Evolutionary conservation across 2,113 vertebrate species (phyloP).

Genomic region (Thymallus thymallus): DNA sequence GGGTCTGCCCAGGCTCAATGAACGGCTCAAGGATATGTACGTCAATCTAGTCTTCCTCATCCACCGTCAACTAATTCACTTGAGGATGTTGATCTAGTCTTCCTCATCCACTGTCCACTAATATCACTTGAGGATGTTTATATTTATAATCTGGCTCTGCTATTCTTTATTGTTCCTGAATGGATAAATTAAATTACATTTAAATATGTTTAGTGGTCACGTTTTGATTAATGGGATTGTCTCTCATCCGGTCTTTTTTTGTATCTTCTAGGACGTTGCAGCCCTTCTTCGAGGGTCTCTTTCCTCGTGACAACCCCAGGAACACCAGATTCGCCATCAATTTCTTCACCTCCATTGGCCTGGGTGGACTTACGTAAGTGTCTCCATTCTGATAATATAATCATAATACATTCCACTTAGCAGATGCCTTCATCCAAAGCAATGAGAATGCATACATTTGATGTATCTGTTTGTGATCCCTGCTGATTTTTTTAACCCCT

Average conservation of each 20-base stretch:
- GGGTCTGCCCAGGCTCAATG: conserved; percentile 95
- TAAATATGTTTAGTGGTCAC: background rate
- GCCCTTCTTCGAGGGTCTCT: conserved; percentile 91
- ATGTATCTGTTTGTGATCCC: background rate
- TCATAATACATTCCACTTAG: conserved; percentile 41
- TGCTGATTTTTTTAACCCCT: conserved; percentile 34
- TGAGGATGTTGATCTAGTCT: too few relatives aligned
- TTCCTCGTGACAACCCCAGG: conserved; percentile 95
- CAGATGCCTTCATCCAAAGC: too few relatives aligned
- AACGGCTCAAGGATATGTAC: conserved; percentile 91
- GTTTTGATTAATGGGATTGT: conserved; percentile 1
- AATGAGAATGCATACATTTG: conserved; percentile 39
- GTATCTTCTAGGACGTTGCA: conserved; percentile 88
- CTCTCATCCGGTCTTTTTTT: conserved; percentile 32
- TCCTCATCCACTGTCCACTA: too few relatives aligned
- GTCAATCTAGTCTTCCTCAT: conserved; percentile 37
- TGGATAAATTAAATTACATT: too few relatives aligned
- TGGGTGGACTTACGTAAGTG: conserved; percentile 96
- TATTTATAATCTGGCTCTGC: too few relatives aligned
- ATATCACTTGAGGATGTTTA: too few relatives aligned
- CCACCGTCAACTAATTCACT: background rate
- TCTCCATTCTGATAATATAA: conserved; percentile 40
- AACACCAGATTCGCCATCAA: conserved; percentile 99
- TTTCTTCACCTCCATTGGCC: conserved; percentile 98
- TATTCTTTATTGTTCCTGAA: too few relatives aligned